These are phyloP conservation scores for Mactromeris polynyma DNA, from an alignment of 2,888 invertebrate genomes.

Conservation along the genomic window DNA sequence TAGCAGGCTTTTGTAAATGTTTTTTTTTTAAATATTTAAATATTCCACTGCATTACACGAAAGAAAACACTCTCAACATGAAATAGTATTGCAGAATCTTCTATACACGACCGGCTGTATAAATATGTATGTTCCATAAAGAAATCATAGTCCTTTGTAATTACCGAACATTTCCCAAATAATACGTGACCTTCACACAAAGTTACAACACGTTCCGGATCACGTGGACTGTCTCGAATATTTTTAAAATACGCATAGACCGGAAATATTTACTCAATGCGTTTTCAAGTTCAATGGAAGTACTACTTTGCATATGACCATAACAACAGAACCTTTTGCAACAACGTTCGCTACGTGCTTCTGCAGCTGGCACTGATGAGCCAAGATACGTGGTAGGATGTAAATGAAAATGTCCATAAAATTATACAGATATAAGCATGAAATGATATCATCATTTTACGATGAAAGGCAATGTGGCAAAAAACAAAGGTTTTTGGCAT, in stretches of 20 bases:
- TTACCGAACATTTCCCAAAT: neutral
- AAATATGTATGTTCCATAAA: neutral
- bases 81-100: neutral
- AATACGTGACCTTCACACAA: neutral
- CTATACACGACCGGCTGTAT: neutral
- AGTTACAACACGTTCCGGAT: neutral
- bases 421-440: neutral
- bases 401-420: slow-evolving; percentile 2
- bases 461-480: neutral
- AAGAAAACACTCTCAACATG: neutral
- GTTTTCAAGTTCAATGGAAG: neutral
- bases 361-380: neutral
- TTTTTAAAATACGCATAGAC: neutral
- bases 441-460: neutral
- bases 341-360: neutral
- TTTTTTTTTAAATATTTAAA: neutral
- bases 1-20: too few relatives aligned
- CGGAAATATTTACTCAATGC: neutral
- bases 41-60: neutral
- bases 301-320: neutral
- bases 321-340: neutral
- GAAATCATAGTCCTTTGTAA: neutral
- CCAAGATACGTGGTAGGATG: neutral
- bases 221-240: neutral
- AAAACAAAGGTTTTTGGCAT: neutral